These are phyloP conservation scores for Lycia hirtaria DNA, from an alignment of 2,888 invertebrate genomes.

Conservation along the genomic window DNA sequence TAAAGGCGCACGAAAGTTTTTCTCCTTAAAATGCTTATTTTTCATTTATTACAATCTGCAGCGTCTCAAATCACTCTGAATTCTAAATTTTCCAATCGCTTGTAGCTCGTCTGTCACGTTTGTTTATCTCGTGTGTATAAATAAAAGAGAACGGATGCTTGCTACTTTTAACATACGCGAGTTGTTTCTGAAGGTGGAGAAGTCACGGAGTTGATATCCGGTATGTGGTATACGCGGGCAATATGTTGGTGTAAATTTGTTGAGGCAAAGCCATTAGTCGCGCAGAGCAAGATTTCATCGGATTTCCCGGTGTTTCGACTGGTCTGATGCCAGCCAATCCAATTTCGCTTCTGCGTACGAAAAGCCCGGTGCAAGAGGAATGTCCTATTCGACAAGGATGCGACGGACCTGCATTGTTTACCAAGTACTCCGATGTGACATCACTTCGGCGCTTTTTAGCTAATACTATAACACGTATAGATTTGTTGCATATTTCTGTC, in stretches of 20 bases:
- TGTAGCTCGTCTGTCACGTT: constrained; percentile 32
- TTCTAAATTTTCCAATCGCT: constrained; percentile 10
- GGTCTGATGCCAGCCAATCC: constrained; percentile 67
- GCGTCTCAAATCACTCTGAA: constrained; percentile 25
- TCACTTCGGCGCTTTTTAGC: constrained; percentile 32
- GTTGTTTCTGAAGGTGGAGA: constrained; percentile 31
- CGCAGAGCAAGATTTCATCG: constrained; percentile 61
- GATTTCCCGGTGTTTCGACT: constrained; percentile 58
- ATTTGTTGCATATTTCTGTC: constrained; percentile 63
- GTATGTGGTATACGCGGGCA: constrained; percentile 29
- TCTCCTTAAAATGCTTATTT: constrained; percentile 26
- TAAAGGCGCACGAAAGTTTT: constrained; percentile 51
- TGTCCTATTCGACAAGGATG: constrained; percentile 59
- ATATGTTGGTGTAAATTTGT: constrained; percentile 29
- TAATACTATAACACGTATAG: constrained; percentile 46
- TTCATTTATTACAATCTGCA: constrained; percentile 27
- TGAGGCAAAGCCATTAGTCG: constrained; percentile 45
- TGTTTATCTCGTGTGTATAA: constrained; percentile 38
- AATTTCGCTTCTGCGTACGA: constrained; percentile 68
- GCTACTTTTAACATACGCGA: constrained; percentile 30
- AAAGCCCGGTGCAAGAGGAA: constrained; percentile 58
- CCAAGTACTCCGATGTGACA: constrained; percentile 46
- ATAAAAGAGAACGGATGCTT: constrained; percentile 37
- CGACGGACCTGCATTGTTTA: constrained; percentile 62
- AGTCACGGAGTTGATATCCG: constrained; percentile 36